Conservation (phyloP, 2,888 invertebrate species). For the Drosophila subsilvestris region DNA sequence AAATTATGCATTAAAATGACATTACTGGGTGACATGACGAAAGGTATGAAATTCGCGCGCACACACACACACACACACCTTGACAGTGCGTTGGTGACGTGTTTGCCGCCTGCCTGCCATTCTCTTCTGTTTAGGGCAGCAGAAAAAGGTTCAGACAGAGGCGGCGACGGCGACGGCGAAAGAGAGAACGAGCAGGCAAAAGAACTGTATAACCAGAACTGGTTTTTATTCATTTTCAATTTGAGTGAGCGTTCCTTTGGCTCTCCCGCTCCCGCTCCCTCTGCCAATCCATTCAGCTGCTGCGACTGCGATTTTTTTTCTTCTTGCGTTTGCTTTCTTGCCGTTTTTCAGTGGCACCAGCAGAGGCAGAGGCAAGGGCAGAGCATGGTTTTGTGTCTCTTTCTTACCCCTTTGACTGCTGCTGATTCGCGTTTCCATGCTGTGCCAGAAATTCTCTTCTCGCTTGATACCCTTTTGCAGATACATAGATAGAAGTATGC, state of each 20-base stretch:
- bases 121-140: background rate
- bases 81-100: background rate
- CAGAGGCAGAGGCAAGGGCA: background rate
- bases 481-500: background rate
- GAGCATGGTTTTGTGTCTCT: slow-evolving; percentile 1
- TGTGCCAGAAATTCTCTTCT: slow-evolving; percentile 21
- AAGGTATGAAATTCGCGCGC: background rate
- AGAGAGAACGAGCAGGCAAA: slow-evolving; percentile 6
- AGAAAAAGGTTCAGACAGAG: background rate
- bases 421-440: slow-evolving; percentile 25
- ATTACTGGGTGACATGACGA: background rate
- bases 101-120: slow-evolving; percentile 15
- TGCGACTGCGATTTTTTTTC: slow-evolving; percentile 36
- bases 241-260: slow-evolving; percentile 39
- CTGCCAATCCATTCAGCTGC: background rate
- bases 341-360: slow-evolving; percentile 8
- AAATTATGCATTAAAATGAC: background rate
- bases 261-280: background rate
- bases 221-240: slow-evolving; percentile 48
- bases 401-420: slow-evolving; percentile 3
- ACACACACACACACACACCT: background rate
- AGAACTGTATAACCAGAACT: slow-evolving; percentile 46
- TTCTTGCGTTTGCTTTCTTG: slow-evolving; percentile 15
- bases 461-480: background rate
- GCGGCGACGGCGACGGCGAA: background rate